Evolutionary conservation across 2,797 vertebrate genomes (phyloP), one percentile per base, ranked within the genome.

Genomic region (Xenentodon cancila): DNA sequence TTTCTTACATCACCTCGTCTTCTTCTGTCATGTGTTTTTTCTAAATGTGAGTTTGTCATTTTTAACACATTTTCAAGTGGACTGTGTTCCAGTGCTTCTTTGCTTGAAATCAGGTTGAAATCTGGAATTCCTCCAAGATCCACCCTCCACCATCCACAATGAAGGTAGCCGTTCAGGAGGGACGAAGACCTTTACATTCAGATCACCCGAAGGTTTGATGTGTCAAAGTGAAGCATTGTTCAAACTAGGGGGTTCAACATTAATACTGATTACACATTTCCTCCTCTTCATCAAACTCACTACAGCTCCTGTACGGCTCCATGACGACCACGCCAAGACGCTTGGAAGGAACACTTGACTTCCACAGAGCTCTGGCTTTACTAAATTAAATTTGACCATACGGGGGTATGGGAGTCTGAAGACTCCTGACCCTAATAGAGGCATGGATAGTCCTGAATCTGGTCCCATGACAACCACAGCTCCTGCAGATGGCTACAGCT

Each of bases 131-230:
- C 11, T 48, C 20, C 13, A 1, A 22, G 46, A 48, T 19, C 19
- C n/a, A 1, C 19, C 58, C 32, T 0, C 22, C 12, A 11, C 22
- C 12, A 11, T 8, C 8, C 7, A 20, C 4, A 71, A 82, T 6
- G 25, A 25, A 25, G 76, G 76, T 74, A 74, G 74, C 49, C 37
- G 64, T 44, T 53, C 55, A 66, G 59, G 57, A 54, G 25, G 25
- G 25, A 25, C 25, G 49, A 58, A 67, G 80, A 55, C 75, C 70
- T 68, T 84, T 83, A 88, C 85, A 87, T 86, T 89, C 87, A 81
- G 18, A 58, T 61, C 34, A 84, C 42, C 42, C 58, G 7, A 79
- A 75, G 71, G 64, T 86, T 55, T 70, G 81, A 87, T 73, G 83
- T 88, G 84, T 90, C 84, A 73, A 76, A 88, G 80, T 80, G 67